Conservation (phyloP, 2,797 vertebrate genomes). For the Sebastiscus albofasciatus region DNA sequence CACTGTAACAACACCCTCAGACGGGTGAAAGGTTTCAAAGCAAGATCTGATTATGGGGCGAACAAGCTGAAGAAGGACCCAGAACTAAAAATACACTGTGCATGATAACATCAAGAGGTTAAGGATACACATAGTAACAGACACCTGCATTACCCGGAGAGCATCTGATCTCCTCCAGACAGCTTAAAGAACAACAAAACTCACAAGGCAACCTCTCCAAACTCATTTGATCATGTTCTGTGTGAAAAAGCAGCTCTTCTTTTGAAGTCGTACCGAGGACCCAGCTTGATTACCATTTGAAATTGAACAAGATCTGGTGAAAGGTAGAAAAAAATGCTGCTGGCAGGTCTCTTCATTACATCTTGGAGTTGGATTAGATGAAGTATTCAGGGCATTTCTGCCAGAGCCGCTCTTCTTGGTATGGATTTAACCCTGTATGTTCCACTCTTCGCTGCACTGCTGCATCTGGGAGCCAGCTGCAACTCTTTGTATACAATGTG, state of each 20-base stretch:
- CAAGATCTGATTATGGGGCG: constrained; percentile 45
- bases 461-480: constrained; percentile 85
- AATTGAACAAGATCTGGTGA: constrained; percentile 70
- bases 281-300: constrained; percentile 64
- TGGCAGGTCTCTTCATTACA: constrained; percentile 70
- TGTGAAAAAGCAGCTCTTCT: constrained; percentile 17
- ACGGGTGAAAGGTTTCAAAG: constrained; percentile 48
- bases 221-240: constrained; percentile 56
- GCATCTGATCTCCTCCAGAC: constrained; percentile 43
- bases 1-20: constrained; percentile 32
- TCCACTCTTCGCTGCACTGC: constrained; percentile 67
- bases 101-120: constrained; percentile 58
- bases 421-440: constrained; percentile 62
- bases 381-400: constrained; percentile 61
- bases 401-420: constrained; percentile 45
- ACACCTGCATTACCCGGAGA: constrained; percentile 54
- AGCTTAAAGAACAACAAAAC: constrained; percentile 54
- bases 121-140: constrained; percentile 31
- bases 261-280: constrained; percentile 62
- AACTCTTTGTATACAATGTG: constrained; percentile 41
- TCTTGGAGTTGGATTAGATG: constrained; percentile 59
- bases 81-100: constrained; percentile 24
- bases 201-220: constrained; percentile 44
- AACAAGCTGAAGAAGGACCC: constrained; percentile 36
- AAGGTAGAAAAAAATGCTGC: constrained; percentile 49